Evolutionary conservation across 2,888 invertebrate genomes (phyloP).

Genomic region (Lasioglossum oenotherae): DNA sequence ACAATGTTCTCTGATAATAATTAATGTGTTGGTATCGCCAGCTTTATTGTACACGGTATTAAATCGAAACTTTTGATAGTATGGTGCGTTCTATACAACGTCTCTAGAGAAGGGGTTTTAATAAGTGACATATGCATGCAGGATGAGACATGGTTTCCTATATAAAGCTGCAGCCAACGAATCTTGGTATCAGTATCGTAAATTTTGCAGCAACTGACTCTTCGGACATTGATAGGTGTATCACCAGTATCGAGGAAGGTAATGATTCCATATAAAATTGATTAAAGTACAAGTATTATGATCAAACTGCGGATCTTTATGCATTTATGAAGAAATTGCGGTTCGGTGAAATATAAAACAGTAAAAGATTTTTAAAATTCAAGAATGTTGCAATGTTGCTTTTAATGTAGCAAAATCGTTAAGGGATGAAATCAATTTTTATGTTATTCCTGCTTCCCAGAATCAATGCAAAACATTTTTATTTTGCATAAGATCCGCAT

Average conservation of each 20-base stretch:
- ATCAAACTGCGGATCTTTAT: neutral
- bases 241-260: neutral
- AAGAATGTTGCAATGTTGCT: no score
- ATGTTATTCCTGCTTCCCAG: no score
- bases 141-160: constrained; percentile 39
- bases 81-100: constrained; percentile 1
- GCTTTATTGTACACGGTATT: constrained; percentile 9
- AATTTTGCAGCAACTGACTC: constrained; percentile 14
- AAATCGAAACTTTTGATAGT: constrained; percentile 40
- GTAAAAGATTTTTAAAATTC: no score
- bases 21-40: neutral
- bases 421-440: no score
- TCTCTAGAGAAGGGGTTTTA: constrained; percentile 26
- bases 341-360: no score
- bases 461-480: no score
- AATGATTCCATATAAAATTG: neutral
- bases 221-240: neutral
- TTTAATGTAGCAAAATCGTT: no score
- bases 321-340: no score
- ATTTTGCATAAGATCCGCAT: no score
- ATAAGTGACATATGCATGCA: constrained; percentile 10
- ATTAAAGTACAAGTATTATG: neutral
- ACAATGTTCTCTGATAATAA: constrained; percentile 44
- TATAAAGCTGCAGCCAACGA: constrained; percentile 40
- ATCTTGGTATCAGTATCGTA: constrained; percentile 10